Percentiles rank a stretch among this genome's conserved stretches.
Conservation (phyloP, 2,113 vertebrate genomes). For the Crotophaga sulcirostris region DNA sequence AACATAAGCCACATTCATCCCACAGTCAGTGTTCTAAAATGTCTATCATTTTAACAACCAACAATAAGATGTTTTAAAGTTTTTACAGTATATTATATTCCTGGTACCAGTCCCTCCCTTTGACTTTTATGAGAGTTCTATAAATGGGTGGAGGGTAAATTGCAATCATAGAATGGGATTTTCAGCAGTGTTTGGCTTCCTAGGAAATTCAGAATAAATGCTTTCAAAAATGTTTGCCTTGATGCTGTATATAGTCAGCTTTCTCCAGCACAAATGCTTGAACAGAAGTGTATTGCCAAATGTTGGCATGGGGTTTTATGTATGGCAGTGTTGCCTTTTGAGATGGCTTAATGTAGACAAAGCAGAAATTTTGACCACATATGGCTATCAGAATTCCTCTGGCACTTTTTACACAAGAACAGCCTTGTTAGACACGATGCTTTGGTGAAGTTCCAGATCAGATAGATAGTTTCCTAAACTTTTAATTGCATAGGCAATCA, state of each 20-base stretch:
- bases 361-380: conserved; percentile 38
- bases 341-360: conserved; percentile 26
- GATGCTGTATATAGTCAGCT: conserved; percentile 27
- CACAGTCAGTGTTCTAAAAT: conserved; percentile 16
- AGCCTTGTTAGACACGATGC: neutral
- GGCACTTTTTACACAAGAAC: neutral
- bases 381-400: neutral
- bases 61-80: neutral
- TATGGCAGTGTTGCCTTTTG: neutral
- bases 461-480: neutral
- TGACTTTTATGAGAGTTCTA: neutral
- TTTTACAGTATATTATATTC: neutral
- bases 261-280: conserved; percentile 12
- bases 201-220: neutral
- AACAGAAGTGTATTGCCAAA: conserved; percentile 32
- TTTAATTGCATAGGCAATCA: neutral
- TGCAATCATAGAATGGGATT: neutral
- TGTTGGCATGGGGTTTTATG: conserved; percentile 25
- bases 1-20: neutral
- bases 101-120: neutral
- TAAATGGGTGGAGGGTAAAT: neutral
- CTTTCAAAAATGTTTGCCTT: conserved; percentile 28
- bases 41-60: conserved; percentile 28
- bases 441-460: conserved; percentile 21
- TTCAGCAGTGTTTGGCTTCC: conserved; percentile 12